Evolutionary conservation across 2,888 invertebrate species (phyloP).

Genomic region (Pheosia tremula): DNA sequence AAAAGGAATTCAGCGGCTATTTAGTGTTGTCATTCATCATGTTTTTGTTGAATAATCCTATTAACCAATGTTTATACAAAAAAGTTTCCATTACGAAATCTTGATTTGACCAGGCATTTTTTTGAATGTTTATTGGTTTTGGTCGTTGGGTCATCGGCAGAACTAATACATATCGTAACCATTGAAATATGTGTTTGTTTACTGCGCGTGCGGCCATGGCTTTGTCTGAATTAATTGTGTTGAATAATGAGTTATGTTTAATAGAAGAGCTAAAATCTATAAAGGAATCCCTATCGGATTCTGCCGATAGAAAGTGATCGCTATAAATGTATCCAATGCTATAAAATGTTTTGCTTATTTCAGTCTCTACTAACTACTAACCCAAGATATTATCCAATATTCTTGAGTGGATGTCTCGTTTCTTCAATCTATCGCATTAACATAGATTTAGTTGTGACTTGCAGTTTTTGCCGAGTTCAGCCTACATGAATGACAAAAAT

Average conservation of each 20-base stretch:
- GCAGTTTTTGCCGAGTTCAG: background rate
- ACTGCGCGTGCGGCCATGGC: background rate
- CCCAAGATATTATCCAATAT: background rate
- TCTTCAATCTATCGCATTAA: background rate
- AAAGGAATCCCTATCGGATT: too few relatives aligned
- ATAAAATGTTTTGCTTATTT: too few relatives aligned
- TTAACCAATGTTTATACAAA: background rate
- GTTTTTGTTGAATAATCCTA: background rate
- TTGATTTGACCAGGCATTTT: background rate
- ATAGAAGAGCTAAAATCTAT: too few relatives aligned
- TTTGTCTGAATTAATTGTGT: too few relatives aligned
- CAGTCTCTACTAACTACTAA: too few relatives aligned
- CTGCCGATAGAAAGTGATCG: too few relatives aligned
- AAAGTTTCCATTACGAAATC: background rate
- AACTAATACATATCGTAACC: slow-evolving; percentile 14
- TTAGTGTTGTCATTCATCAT: too few relatives aligned
- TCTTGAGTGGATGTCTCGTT: background rate
- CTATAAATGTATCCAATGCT: too few relatives aligned
- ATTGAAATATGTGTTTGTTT: slow-evolving; percentile 12
- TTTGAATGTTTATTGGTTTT: slow-evolving; percentile 15
- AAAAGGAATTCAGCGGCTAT: too few relatives aligned
- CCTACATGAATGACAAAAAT: slow-evolving; percentile 2
- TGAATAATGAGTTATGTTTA: too few relatives aligned
- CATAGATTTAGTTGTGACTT: background rate
- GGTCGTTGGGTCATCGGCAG: slow-evolving; percentile 10